Base-by-base conservation (phyloP, 2,797 vertebrate species). In the Salarias fasciatus region DNA sequence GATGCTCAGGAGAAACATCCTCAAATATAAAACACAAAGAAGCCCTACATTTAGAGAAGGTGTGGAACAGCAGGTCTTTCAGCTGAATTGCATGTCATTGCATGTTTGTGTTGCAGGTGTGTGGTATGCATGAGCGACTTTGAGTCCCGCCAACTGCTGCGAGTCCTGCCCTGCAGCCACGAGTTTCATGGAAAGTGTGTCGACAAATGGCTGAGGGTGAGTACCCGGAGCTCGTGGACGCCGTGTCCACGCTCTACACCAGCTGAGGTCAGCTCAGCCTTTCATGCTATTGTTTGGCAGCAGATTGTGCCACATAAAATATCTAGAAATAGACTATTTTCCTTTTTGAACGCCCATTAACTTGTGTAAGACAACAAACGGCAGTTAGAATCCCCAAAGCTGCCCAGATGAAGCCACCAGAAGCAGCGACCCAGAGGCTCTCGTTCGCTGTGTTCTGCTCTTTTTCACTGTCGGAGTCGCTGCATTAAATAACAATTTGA, bases 51-150 rank as follows among this genome's bases (percentile, higher is more conserved):
- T 4, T 63, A 13, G 8, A 41, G 31, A n/a, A 18, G 18, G 10
- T 45, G 11, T 46, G 45, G 6, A 67, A 66, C 41, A 38, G 14
- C 11, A 33, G 12, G 1, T 36, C 12, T 43, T 0, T 28, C n/a
- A n/a, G n/a, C n/a, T 55, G 38, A 15, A 46, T 15, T 37, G 29
- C 31, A 8, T 49, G 35, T 4, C 51, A 30, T 53, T 56, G 8
- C 9, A 11, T 48, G 8, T 45, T 4, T 53, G 5, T 63, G 33
- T 74, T 84, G 43, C 87, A 92, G 90, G 86, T 99, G 97, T 86
- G 97, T 99, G 86, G 97, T 99, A 69, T 99, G 97, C 88, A 99
- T 99, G 97, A 98, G 97, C 87, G 97, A 99, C 91, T 99, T 99
- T 82, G 96, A 99, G 86, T 96, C 96, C 73, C 97, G 97, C 84